phyloP scores from a whole-genome alignment of 2,888 invertebrate genomes.

The Platypus cylindrus region DNA sequence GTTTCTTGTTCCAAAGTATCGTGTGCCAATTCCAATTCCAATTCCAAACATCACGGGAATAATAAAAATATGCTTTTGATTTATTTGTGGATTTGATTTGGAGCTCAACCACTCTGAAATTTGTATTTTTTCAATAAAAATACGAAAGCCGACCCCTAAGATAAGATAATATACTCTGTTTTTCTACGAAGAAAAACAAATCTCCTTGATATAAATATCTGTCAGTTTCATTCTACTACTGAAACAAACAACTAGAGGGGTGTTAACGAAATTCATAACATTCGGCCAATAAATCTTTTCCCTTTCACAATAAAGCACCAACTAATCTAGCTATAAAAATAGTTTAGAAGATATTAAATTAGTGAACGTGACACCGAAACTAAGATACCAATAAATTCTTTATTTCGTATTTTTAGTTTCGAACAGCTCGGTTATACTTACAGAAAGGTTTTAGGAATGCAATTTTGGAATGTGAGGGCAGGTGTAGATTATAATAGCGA shows the following conservation, averaged over 20 bases:
- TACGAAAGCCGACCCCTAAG: too few relatives aligned
- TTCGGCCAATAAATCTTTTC: neutral
- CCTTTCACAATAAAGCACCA: neutral
- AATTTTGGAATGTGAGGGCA: neutral
- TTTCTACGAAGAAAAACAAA: too few relatives aligned
- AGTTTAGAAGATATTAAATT: slow-evolving; percentile 2
- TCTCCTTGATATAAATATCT: too few relatives aligned
- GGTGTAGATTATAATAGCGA: too few relatives aligned
- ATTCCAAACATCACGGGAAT: too few relatives aligned
- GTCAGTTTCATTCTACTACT: neutral
- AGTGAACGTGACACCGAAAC: neutral
- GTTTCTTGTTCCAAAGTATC: too few relatives aligned
- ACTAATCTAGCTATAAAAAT: neutral
- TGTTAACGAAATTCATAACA: neutral
- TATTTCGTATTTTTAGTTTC: slow-evolving; percentile 1
- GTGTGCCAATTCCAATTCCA: too few relatives aligned
- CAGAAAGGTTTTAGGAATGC: neutral
- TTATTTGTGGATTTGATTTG: too few relatives aligned
- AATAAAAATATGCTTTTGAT: too few relatives aligned
- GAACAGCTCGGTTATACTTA: neutral
- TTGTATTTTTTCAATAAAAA: too few relatives aligned
- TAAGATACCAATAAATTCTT: neutral
- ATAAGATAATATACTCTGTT: too few relatives aligned
- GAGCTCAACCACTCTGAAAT: too few relatives aligned
- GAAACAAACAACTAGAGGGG: slow-evolving; percentile 1